A percentile compares a stretch with the other conserved stretches of the same genome.
Conservation (phyloP, 2,888 invertebrate species). For the Psylliodes chrysocephalus region DNA sequence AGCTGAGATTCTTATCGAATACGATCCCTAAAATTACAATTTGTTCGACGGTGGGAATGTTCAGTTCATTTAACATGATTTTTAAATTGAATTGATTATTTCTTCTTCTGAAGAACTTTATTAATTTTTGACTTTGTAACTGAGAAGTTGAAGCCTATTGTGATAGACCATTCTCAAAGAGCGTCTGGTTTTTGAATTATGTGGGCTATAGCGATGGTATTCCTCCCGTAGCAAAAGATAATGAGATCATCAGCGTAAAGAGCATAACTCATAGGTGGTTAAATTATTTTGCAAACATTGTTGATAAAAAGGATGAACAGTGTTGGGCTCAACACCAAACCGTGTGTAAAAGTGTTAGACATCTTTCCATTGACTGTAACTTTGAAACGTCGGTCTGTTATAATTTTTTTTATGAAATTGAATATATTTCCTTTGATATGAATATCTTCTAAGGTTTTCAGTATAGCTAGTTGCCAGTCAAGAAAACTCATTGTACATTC, state of each 20-base stretch:
- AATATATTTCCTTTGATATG: no score
- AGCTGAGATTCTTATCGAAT: constrained; percentile 7
- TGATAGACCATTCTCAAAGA: neutral
- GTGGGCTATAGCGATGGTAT: neutral
- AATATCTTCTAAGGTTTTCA: no score
- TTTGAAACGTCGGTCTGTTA: no score
- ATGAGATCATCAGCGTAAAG: constrained; percentile 9
- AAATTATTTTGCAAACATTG: constrained; percentile 8
- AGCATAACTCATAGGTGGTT: constrained; percentile 1
- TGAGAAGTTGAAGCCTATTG: no score
- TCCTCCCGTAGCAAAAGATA: constrained; percentile 2
- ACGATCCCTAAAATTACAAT: constrained; percentile 7
- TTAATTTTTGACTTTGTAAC: constrained; percentile 1
- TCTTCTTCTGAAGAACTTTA: constrained; percentile 5
- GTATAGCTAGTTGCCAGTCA: no score
- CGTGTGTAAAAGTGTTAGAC: no score
- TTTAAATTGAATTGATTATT: neutral
- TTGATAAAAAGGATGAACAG: neutral
- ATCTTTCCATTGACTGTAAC: no score
- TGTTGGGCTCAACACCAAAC: constrained; percentile 4
- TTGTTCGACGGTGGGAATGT: constrained; percentile 3
- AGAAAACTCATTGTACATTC: no score
- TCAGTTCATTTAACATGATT: neutral
- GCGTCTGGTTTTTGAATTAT: neutral
- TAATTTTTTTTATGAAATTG: no score